Percentiles rank a stretch among this genome's conserved stretches.
These are phyloP conservation scores for Zeuzera pyrina DNA, from an alignment of 2,888 invertebrate genomes.

Conservation along the genomic window DNA sequence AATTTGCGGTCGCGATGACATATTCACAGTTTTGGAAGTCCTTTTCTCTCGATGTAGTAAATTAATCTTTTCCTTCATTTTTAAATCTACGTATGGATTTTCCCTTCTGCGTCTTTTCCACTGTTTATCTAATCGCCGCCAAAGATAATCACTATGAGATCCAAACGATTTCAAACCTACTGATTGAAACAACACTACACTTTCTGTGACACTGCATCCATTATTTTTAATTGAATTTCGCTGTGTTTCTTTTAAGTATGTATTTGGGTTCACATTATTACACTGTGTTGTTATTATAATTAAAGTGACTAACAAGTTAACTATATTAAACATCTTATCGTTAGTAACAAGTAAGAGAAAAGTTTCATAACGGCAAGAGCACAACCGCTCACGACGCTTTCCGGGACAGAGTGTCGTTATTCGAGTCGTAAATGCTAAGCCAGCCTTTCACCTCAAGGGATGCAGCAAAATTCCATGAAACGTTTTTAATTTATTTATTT, in stretches of 20 bases:
- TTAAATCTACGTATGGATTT: constrained; percentile 16
- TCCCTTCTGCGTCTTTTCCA: constrained; percentile 56
- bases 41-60: constrained; percentile 7
- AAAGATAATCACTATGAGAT: constrained; percentile 36
- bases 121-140: no score
- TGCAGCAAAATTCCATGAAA: no score
- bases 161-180: constrained; percentile 28
- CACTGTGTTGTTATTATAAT: constrained; percentile 34
- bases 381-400: constrained; percentile 45
- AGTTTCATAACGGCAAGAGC: constrained; percentile 24
- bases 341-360: no score
- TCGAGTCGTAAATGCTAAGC: no score
- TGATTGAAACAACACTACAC: constrained; percentile 16
- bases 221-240: constrained; percentile 19
- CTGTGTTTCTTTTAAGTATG: constrained; percentile 18
- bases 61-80: constrained; percentile 13
- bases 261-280: constrained; percentile 29
- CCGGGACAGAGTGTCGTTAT: constrained; percentile 44
- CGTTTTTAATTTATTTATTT: no score
- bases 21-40: background rate
- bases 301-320: constrained; percentile 34
- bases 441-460: no score
- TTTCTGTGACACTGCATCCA: constrained; percentile 21
- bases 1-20: background rate
- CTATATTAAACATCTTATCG: constrained; percentile 35